Conservation (phyloP, 2,888 invertebrate species). For the Pecten maximus region DNA sequence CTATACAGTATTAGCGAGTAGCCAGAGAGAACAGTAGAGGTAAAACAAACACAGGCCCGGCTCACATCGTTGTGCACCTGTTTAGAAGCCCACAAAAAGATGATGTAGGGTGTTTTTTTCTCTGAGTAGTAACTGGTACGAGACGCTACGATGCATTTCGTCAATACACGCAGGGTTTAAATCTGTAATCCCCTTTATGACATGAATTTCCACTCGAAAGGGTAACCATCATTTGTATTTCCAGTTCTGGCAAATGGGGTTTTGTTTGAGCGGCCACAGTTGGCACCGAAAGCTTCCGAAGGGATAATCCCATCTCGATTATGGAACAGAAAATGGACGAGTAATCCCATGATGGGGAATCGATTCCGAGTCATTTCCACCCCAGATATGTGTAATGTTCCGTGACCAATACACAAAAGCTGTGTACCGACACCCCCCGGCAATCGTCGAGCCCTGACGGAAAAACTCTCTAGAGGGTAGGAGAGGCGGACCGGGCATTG, state of each 20-base stretch:
- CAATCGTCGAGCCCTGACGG: not conserved
- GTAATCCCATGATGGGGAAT: conserved; percentile 4
- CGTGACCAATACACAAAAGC: conserved; percentile 5
- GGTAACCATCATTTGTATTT: conserved; percentile 16
- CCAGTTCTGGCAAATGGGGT: not conserved
- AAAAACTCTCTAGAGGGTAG: conserved; percentile 1
- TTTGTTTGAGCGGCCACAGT: conserved; percentile 17
- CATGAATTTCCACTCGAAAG: conserved; percentile 55
- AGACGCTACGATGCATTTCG: conserved; percentile 46
- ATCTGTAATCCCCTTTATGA: conserved; percentile 53
- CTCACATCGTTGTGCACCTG: conserved; percentile 8
- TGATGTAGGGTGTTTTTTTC: conserved; percentile 31
- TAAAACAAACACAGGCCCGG: not conserved
- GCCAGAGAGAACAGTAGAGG: not conserved
- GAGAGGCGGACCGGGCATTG: not conserved
- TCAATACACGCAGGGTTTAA: conserved; percentile 40
- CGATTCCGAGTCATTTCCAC: not conserved
- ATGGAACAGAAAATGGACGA: conserved; percentile 10
- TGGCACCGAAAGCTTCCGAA: not conserved
- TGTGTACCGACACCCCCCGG: conserved; percentile 2
- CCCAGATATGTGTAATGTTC: conserved; percentile 21
- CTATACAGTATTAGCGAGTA: not conserved
- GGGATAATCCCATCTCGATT: conserved; percentile 29
- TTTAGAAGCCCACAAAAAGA: not conserved
- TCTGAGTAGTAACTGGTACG: conserved; percentile 48